Conservation (phyloP, 2,888 invertebrate species). For the Gymnocheta viridis region DNA sequence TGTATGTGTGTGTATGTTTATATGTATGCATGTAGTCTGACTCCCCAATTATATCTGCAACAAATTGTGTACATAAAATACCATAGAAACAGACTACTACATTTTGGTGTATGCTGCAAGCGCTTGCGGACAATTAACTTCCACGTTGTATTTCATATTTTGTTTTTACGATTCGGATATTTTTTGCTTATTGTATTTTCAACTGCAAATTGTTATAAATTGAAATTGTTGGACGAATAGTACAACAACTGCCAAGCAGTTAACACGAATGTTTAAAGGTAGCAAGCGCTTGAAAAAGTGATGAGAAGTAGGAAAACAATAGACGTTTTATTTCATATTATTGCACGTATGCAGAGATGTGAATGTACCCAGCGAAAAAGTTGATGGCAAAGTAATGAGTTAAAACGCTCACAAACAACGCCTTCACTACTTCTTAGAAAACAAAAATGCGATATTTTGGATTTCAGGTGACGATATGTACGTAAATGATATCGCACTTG, state of each 20-base stretch:
- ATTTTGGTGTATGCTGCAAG: constrained; percentile 17
- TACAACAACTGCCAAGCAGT: constrained; percentile 6
- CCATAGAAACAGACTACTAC: constrained; percentile 36
- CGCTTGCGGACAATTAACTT: constrained; percentile 65
- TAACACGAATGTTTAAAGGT: constrained; percentile 5
- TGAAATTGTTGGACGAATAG: constrained; percentile 41
- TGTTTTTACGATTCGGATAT: constrained; percentile 25
- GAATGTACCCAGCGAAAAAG: no score
- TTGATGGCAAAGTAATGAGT: no score
- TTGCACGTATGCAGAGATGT: constrained; percentile 11
- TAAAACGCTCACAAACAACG: no score
- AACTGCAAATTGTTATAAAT: constrained; percentile 57
- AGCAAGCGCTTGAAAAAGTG: background rate
- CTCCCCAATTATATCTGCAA: constrained; percentile 56
- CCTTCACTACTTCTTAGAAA: no score
- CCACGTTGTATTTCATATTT: constrained; percentile 52
- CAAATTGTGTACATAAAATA: constrained; percentile 27
- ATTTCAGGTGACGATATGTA: no score
- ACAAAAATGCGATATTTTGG: no score
- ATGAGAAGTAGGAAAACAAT: background rate
- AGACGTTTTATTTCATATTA: constrained; percentile 43
- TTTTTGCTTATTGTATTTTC: constrained; percentile 20
- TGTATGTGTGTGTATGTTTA: no score
- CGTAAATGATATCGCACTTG: no score
- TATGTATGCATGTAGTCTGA: constrained; percentile 8